phyloP scores from a whole-genome alignment of 2,888 invertebrate genomes.

The Cryptocephalus moraei region DNA sequence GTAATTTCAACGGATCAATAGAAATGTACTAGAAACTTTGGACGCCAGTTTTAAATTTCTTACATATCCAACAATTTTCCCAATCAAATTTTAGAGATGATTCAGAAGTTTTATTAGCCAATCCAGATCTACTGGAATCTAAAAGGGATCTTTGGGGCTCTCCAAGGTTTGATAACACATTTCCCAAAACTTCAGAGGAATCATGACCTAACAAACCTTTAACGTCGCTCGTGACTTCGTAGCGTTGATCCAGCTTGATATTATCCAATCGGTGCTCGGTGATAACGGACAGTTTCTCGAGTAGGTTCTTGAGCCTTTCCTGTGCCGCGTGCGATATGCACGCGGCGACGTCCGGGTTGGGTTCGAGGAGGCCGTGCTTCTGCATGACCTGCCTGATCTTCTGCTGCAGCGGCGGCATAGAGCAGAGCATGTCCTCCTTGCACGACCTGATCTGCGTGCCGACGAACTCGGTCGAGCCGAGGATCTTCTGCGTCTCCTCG shows the following conservation, averaged over 20 bases:
- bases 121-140: too few species aligned
- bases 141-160: too few species aligned
- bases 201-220: conserved; percentile 40
- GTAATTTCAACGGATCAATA: too few species aligned
- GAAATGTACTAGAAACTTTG: too few species aligned
- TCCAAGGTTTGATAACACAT: too few species aligned
- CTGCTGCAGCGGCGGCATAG: conserved; percentile 62
- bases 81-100: too few species aligned
- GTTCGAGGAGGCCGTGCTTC: conserved; percentile 73
- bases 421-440: conserved; percentile 85
- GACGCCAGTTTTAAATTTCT: too few species aligned
- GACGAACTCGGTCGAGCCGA: conserved; percentile 70
- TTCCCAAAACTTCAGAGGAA: too few species aligned
- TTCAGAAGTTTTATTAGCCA: too few species aligned
- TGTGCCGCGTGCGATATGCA: conserved; percentile 90
- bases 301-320: conserved; percentile 80
- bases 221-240: conserved; percentile 53
- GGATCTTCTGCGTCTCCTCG: conserved; percentile 90
- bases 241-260: conserved; percentile 80
- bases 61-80: too few species aligned
- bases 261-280: conserved; percentile 93
- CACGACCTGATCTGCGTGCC: conserved; percentile 76
- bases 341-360: conserved; percentile 72
- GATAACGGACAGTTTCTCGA: conserved; percentile 84
- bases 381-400: conserved; percentile 67